Conservation (phyloP, 2,113 vertebrate genomes). For the Gambusia affinis region DNA sequence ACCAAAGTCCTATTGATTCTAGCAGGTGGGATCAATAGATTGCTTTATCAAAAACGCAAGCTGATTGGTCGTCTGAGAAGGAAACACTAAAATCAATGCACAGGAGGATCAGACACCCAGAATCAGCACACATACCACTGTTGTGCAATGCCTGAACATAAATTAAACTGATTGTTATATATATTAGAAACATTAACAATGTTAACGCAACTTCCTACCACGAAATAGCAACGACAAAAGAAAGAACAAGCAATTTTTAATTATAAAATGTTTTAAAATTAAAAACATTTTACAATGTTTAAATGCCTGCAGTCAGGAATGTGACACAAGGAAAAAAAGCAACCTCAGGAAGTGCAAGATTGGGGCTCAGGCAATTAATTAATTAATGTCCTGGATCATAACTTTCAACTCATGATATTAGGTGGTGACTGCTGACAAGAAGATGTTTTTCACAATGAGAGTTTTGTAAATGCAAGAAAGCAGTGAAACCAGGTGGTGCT, state of each 20-base stretch:
- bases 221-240: not conserved
- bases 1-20: conserved; percentile 18
- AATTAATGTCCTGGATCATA: no score
- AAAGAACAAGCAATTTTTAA: not conserved
- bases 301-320: no score
- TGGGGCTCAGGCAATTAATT: no score
- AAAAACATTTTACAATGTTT: no score
- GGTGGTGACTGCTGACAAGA: no score
- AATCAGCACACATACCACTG: not conserved
- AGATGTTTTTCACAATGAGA: no score
- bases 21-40: not conserved
- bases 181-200: not conserved
- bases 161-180: not conserved
- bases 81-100: conserved; percentile 11
- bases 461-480: no score
- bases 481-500: not conserved
- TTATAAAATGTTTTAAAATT: not conserved
- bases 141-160: not conserved
- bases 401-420: no score
- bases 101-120: not conserved
- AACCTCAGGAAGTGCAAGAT: no score
- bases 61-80: conserved; percentile 1
- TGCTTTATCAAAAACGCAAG: conserved; percentile 8
- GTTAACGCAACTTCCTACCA: not conserved
- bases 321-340: no score